Evolutionary conservation across 2,113 vertebrate genomes (phyloP), one percentile per base, ranked within the genome.

Genomic region (Spheniscus mendiculus): DNA sequence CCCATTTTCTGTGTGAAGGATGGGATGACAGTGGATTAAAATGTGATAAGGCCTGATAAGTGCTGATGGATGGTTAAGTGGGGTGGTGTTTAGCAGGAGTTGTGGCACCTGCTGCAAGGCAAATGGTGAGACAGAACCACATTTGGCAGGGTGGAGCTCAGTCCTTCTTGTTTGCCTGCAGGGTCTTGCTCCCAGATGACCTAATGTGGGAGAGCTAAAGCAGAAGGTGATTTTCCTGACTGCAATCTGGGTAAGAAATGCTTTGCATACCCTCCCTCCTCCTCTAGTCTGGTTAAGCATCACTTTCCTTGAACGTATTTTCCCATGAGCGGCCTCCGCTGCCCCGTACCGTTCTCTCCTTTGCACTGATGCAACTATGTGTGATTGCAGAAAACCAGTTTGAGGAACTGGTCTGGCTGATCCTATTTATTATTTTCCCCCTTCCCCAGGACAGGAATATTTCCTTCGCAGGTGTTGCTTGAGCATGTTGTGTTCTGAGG

Each of bases 301-400:
- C 9, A 0, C 52, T 84, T 47, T 32, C 62, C 69, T 56, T 9
- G 7, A 44, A 14, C 0, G 0, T 2, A 0, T 45, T 65, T 65
- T 83, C 66, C 58, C 8, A 0, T 1, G 45, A 91, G 52, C 66
- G 89, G 80, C 32, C 45, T 77, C 61, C 4, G 0, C 55, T 84
- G 79, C 61, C 45, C 78, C 0, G 1, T 1, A 2, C 17, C 0
- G 0, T 44, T 13, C 26, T 69, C 49, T 78, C 32, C 53, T 83
- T 34, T 15, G 62, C 47, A 3, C 17, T 73, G 72, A 29, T 59
- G 79, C 82, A 88, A 5, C 11, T 15, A 0, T 32, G 22, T 50
- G 72, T 25, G 44, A 9, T 23, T 83, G 67, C 89, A 36, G 18
- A 50, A 63, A 85, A 62, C 40, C 11, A 4, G 12, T 62, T 44